A percentile compares a stretch with the other conserved stretches of the same genome.
phyloP scores from a whole-genome alignment of 1,140 invertebrate species.

The Campoletis sonorensis region DNA sequence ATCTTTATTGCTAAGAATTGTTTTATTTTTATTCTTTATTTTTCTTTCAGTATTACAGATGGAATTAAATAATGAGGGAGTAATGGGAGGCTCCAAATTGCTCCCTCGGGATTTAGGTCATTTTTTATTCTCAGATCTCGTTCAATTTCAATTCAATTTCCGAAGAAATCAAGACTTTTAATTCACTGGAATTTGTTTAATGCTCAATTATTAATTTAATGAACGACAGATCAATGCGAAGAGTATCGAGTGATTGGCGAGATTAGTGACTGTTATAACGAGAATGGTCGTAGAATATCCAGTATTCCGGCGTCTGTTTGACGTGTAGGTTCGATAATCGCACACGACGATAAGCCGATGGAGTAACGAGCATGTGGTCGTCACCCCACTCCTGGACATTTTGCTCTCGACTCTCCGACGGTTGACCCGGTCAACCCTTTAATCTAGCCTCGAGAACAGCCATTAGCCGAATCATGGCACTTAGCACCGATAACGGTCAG shows the following conservation, averaged over 20 bases:
- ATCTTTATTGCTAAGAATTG: too few relatives aligned
- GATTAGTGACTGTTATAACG: background rate
- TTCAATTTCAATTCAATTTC: too few relatives aligned
- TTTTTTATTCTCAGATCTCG: too few relatives aligned
- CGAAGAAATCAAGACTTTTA: too few relatives aligned
- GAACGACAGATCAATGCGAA: too few relatives aligned
- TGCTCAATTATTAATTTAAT: background rate
- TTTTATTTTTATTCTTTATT: too few relatives aligned
- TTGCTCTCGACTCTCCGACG: conserved; percentile 30
- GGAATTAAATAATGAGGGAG: too few relatives aligned
- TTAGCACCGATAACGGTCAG: conserved; percentile 55
- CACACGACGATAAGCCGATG: conserved; percentile 54
- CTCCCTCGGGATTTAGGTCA: too few relatives aligned
- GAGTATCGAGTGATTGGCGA: background rate
- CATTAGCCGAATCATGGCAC: conserved; percentile 58
- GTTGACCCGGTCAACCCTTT: conserved; percentile 45
- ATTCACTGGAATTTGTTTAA: too few relatives aligned
- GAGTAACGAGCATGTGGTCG: conserved; percentile 45
- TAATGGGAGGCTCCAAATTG: too few relatives aligned
- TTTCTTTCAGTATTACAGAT: too few relatives aligned
- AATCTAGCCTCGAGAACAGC: conserved; percentile 54
- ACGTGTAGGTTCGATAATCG: conserved; percentile 36
- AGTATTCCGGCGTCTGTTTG: conserved; percentile 11
- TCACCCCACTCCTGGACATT: background rate
- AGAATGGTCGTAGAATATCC: background rate